Conservation (phyloP, 2,888 invertebrate genomes). For the Orchesella flavescens region DNA sequence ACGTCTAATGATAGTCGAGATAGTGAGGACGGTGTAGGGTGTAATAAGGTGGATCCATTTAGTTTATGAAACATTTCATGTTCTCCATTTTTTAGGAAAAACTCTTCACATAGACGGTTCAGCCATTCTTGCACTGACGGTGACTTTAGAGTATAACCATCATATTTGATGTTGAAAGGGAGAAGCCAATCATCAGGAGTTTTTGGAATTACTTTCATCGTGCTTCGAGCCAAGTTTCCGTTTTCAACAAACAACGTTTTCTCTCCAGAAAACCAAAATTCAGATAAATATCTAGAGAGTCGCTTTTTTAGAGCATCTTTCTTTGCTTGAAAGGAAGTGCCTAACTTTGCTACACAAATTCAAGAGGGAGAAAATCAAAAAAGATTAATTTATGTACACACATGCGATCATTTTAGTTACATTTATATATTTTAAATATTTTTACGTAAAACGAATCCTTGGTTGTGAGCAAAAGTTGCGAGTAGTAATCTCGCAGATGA, state of each 20-base stretch:
- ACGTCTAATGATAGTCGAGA: conserved; percentile 10
- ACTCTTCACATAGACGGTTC: conserved; percentile 13
- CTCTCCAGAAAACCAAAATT: conserved; percentile 9
- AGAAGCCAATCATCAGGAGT: conserved; percentile 27
- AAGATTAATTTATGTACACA: background rate
- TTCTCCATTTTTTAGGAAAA: conserved; percentile 3
- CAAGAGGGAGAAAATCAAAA: background rate
- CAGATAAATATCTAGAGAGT: conserved; percentile 1
- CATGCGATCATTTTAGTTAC: background rate
- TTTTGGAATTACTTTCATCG: background rate
- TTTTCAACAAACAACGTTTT: conserved; percentile 17
- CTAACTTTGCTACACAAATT: conserved; percentile 20
- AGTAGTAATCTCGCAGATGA: conserved; percentile 18
- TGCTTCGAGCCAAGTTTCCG: conserved; percentile 22
- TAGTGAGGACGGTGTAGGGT: conserved; percentile 2
- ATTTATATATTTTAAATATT: background rate
- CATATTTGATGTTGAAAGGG: conserved; percentile 2
- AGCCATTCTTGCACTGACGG: conserved; percentile 23
- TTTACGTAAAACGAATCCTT: conserved; percentile 43
- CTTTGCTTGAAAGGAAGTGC: conserved; percentile 10
- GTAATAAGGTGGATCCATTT: conserved; percentile 14
- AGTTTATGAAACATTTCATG: conserved; percentile 15
- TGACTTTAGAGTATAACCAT: background rate
- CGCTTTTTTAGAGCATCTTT: background rate
- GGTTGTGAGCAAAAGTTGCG: conserved; percentile 35